Percentiles rank a stretch among this genome's conserved stretches.
Evolutionary conservation across 1,140 invertebrate species (phyloP).

Genomic region (Drosophila tropicalis): DNA sequence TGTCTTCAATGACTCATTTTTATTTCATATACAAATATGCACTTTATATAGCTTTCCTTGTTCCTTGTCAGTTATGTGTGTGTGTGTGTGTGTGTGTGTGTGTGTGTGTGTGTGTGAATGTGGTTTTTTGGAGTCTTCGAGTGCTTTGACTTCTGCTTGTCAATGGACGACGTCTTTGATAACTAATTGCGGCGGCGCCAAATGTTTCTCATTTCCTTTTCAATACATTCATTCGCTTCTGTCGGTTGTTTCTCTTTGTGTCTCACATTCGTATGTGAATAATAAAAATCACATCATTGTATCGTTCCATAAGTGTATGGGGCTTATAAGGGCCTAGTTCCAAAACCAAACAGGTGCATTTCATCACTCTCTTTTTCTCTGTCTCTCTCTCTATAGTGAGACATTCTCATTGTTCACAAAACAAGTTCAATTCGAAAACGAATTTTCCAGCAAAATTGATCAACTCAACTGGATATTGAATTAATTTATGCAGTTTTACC

Average conservation of each 20-base stretch:
- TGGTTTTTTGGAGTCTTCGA: constrained; percentile 65
- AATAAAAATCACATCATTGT: constrained; percentile 77
- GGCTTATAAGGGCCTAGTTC: constrained; percentile 9
- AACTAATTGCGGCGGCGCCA: constrained; percentile 80
- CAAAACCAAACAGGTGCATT: background rate
- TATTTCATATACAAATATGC: constrained; percentile 28
- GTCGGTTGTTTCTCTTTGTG: constrained; percentile 5
- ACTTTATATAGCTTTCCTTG: constrained; percentile 47
- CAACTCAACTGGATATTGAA: constrained; percentile 2
- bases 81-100: constrained; percentile 12
- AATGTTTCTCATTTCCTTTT: constrained; percentile 60
- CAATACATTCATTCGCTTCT: constrained; percentile 2
- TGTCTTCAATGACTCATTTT: constrained; percentile 36
- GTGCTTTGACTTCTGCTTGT: constrained; percentile 80
- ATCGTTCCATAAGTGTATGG: constrained; percentile 61
- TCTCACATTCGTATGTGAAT: constrained; percentile 32
- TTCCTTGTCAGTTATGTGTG: constrained; percentile 23
- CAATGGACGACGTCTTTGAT: constrained; percentile 78
- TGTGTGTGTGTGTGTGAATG: constrained; percentile 25
- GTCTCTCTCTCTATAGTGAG: background rate
- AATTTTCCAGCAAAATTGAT: constrained; percentile 6
- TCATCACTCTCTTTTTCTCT: background rate
- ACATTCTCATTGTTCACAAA: constrained; percentile 2
- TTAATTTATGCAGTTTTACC: constrained; percentile 63
- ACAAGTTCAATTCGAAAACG: background rate